A percentile compares a stretch with the other conserved stretches of the same genome.
Evolutionary conservation across 2,113 vertebrate genomes (phyloP).

Genomic region (Shinisaurus crocodilurus): DNA sequence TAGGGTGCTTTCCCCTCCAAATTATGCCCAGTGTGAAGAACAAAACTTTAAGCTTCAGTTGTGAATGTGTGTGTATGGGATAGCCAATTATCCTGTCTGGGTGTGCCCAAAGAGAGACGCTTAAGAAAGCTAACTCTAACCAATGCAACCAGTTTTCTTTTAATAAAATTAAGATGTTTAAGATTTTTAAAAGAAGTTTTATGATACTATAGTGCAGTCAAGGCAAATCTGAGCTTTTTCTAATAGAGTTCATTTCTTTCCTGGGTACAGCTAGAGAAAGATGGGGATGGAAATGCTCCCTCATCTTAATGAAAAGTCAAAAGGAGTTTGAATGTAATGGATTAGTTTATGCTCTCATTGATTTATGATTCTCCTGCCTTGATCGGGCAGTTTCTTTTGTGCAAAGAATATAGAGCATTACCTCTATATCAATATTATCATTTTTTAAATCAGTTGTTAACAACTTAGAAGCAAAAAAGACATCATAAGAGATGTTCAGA

Average conservation of each 20-base stretch:
- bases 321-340: slow-evolving; percentile 2
- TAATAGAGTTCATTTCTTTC: slow-evolving; percentile 1
- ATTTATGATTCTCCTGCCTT: background rate
- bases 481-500: background rate
- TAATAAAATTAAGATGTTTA: slow-evolving; percentile 35
- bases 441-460: background rate
- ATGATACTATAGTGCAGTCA: background rate
- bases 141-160: slow-evolving; percentile 32
- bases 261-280: background rate
- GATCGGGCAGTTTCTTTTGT: background rate
- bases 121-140: slow-evolving; percentile 47
- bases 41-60: slow-evolving; percentile 66
- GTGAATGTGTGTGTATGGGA: slow-evolving; percentile 51
- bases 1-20: slow-evolving; percentile 70
- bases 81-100: slow-evolving; percentile 56
- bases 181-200: background rate
- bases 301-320: background rate
- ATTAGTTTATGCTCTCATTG: background rate
- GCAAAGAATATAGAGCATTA: too few species aligned
- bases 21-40: slow-evolving; percentile 67
- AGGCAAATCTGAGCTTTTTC: slow-evolving; percentile 17
- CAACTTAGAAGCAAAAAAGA: background rate
- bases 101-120: slow-evolving; percentile 34
- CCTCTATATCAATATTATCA: background rate
- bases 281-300: background rate